Percentiles rank a stretch among this genome's conserved stretches.
phyloP scores from a whole-genome alignment of 2,797 vertebrate species.

The Percopsis omiscomaycus region DNA sequence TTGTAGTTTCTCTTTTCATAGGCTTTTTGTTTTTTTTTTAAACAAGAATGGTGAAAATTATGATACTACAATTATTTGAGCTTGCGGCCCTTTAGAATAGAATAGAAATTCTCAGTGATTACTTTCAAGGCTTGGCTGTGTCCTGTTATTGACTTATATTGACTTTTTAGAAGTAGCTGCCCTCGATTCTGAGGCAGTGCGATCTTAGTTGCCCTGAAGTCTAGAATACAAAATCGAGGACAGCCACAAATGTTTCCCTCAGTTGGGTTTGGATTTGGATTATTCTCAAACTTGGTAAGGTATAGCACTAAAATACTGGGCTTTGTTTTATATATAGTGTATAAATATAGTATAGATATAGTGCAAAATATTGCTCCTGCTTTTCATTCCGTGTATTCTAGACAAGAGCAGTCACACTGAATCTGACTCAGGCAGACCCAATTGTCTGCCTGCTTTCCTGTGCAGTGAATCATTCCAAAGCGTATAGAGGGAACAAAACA shows the following conservation, averaged over 20 bases:
- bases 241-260: not conserved
- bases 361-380: too few species aligned
- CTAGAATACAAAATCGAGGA: conserved; percentile 3
- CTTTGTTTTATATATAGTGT: too few species aligned
- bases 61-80: not conserved
- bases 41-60: not conserved
- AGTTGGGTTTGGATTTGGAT: too few species aligned
- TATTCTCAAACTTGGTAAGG: too few species aligned
- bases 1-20: conserved; percentile 7
- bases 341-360: too few species aligned
- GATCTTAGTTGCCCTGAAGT: not conserved
- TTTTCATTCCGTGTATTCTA: too few species aligned
- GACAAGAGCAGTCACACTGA: too few species aligned
- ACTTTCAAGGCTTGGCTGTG: conserved; percentile 5
- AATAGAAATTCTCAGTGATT: not conserved
- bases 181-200: not conserved
- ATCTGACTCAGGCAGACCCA: too few species aligned
- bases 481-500: too few species aligned
- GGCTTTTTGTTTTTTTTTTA: not conserved
- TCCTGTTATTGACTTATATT: not conserved
- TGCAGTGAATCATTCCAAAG: too few species aligned
- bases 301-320: too few species aligned
- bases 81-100: not conserved
- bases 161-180: conserved; percentile 3
- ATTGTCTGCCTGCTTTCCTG: too few species aligned